These are phyloP conservation scores for Microplitis deprimator DNA, from an alignment of 2,888 invertebrate genomes.

Conservation along the genomic window DNA sequence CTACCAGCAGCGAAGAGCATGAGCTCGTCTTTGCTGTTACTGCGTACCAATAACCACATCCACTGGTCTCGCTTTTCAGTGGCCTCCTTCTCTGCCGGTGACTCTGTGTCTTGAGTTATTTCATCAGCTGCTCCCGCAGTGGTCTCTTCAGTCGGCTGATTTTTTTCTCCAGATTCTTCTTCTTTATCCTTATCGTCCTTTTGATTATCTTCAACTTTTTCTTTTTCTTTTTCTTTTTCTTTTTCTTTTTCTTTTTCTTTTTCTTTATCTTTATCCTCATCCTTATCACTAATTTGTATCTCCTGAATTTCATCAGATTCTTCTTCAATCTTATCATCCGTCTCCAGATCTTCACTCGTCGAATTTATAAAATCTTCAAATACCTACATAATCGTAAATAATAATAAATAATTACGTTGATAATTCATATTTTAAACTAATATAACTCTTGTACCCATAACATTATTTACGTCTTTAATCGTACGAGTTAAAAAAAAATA, in stretches of 20 bases:
- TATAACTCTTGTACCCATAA: neutral
- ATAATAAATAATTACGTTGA: conserved; percentile 1
- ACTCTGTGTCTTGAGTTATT: conserved; percentile 29
- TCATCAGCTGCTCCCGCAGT: conserved; percentile 44
- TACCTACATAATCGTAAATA: conserved; percentile 54
- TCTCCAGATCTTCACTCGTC: conserved; percentile 48
- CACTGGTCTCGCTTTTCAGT: conserved; percentile 52
- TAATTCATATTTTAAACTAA: conserved; percentile 6
- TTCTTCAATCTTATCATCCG: conserved; percentile 39
- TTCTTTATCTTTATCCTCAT: neutral
- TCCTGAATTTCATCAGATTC: conserved; percentile 44
- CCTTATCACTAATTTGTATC: neutral
- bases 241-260: neutral
- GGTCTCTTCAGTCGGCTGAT: neutral
- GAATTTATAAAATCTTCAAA: conserved; percentile 68
- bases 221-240: neutral
- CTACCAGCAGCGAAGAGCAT: conserved; percentile 69
- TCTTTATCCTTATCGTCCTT: conserved; percentile 17
- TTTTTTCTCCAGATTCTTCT: conserved; percentile 35
- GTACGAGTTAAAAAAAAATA: neutral
- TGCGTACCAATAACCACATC: conserved; percentile 64
- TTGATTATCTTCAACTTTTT: conserved; percentile 13
- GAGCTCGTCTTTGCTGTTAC: conserved; percentile 65
- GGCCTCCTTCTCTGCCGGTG: neutral
- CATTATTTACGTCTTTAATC: neutral